Evolutionary conservation across 2,113 vertebrate species (phyloP).

Genomic region (Pterocles gutturalis): DNA sequence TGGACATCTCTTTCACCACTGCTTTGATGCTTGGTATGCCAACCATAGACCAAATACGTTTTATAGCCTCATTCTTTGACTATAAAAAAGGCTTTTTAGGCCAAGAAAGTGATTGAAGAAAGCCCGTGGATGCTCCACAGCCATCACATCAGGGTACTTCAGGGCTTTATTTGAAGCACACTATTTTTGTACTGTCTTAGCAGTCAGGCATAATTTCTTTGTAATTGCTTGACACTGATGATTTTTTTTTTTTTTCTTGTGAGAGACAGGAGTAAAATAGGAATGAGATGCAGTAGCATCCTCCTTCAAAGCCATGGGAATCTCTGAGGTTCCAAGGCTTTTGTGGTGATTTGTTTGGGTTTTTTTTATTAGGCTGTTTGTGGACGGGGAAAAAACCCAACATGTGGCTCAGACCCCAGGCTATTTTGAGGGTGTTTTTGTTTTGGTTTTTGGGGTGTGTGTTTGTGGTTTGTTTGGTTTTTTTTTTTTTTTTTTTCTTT

Average conservation of each 20-base stretch:
- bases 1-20: background rate
- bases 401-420: background rate
- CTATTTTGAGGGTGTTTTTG: background rate
- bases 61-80: background rate
- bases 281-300: background rate
- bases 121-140: background rate
- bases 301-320: background rate
- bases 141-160: background rate
- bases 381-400: background rate
- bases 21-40: background rate
- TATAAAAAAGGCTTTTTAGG: background rate
- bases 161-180: background rate
- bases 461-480: background rate
- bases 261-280: background rate
- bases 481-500: too few species aligned
- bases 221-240: background rate
- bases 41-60: background rate
- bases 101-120: background rate
- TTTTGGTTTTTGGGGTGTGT: background rate
- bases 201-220: background rate
- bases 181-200: background rate
- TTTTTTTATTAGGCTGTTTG: slow-evolving; percentile 9
- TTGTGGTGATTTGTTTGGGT: background rate
- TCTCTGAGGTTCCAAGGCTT: background rate
- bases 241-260: background rate